Base-by-base conservation (phyloP, 2,797 vertebrate genomes). In the Galaxias olidus region DNA sequence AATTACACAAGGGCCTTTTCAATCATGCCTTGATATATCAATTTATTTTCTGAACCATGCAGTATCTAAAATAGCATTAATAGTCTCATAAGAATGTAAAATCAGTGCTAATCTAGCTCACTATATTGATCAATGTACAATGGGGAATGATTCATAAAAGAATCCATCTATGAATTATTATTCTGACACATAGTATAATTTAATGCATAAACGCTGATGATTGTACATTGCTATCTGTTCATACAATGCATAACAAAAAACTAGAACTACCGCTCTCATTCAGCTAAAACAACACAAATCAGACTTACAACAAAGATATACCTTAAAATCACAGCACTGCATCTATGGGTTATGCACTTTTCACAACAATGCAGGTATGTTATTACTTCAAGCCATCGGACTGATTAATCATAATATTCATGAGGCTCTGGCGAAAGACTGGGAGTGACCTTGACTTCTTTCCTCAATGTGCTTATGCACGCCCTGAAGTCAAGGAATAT, bases 371-470 rank as follows among this genome's bases (percentile, higher is more conserved):
- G 71, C 61, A 49, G 62, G 65, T 79, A 82, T 88, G 76, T 83
- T 82, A 87, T 82, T 86, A 84, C 84, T 88, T 81, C 46, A 30
- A 89, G 80, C 75, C 81, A 86, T 84, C 89, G 85, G 78, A 84
- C 78, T 76, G 86, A 90, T 88, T 87, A 88, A 91, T 91, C 80
- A 86, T 83, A 84, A 89, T 90, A 92, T 90, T 91, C 87, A 91
- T 89, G 86, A 90, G 88, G 76, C 71, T 74, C 48, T 58, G 61
- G 82, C 61, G 15, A 81, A 77, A 69, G 80, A 84, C 83, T 77
- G 77, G 74, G 86, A 80, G 77, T 86, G 90, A 92, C 90, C 90
- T 90, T 91, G 89, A 88, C 86, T 90, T 81, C 73, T 75, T 74
- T 69, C 68, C 77, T 83, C 73, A 73, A 77, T 76, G 75, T 71